Conservation (phyloP, 2,888 invertebrate genomes). For the Hetaerina titia region DNA sequence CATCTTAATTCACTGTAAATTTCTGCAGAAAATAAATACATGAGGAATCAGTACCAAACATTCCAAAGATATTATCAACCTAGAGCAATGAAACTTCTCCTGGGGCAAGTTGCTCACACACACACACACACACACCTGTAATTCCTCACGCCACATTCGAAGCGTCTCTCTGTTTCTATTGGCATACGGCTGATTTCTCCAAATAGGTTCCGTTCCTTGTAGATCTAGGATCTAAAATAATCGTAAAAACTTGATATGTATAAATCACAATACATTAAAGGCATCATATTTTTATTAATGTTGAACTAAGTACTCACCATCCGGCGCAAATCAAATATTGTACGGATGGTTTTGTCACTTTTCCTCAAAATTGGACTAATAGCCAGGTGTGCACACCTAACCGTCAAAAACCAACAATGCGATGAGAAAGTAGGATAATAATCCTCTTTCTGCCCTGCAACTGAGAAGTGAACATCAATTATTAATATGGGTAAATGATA, state of each 20-base stretch:
- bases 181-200: conserved; percentile 88
- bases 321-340: conserved; percentile 86
- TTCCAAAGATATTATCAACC: no score
- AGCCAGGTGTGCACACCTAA: conserved; percentile 95
- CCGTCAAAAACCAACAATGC: conserved; percentile 97
- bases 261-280: neutral
- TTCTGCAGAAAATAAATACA: no score
- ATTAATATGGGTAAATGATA: neutral
- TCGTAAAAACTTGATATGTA: neutral
- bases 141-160: conserved; percentile 92
- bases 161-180: conserved; percentile 90
- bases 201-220: conserved; percentile 88
- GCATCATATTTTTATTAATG: neutral
- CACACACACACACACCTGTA: conserved; percentile 79
- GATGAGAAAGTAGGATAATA: conserved; percentile 94
- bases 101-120: neutral
- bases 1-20: no score
- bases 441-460: conserved; percentile 28
- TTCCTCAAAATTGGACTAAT: conserved; percentile 32
- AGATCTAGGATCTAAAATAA: conserved; percentile 83
- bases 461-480: neutral
- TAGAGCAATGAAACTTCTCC: no score
- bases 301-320: conserved; percentile 78
- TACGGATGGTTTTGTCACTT: conserved; percentile 53
- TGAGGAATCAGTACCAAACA: no score